Evolutionary conservation across 2,113 vertebrate species (phyloP).

Genomic region (Anoura caudifer): DNA sequence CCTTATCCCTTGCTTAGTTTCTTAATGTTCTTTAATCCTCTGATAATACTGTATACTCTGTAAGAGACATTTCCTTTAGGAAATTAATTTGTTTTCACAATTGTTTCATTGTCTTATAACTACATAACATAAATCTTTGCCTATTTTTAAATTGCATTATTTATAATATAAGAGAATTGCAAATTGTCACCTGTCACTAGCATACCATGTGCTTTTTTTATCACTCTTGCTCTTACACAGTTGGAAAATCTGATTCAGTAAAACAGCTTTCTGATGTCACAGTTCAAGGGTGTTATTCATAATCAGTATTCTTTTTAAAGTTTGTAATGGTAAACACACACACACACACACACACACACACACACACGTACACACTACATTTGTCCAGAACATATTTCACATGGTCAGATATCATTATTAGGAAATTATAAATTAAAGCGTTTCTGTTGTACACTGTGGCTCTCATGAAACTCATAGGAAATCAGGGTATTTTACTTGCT

Average conservation of each 20-base stretch:
- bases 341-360: no score
- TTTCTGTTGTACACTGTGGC: neutral
- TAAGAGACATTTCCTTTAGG: neutral
- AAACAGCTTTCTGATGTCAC: neutral
- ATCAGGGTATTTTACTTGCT: neutral
- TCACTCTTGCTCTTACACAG: neutral
- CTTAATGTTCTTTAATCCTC: slow-evolving; percentile 1
- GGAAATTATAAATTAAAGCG: neutral
- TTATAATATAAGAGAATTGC: neutral
- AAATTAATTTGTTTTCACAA: neutral
- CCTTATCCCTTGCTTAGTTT: neutral
- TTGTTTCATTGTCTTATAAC: neutral
- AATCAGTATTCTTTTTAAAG: neutral
- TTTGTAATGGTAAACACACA: neutral
- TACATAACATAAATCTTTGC: neutral
- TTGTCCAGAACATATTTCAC: neutral
- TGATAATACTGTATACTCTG: neutral
- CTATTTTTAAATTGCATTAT: neutral
- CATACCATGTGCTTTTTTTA: neutral
- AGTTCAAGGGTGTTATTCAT: neutral
- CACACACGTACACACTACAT: neutral
- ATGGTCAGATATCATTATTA: neutral
- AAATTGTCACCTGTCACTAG: neutral
- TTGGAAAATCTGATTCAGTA: neutral
- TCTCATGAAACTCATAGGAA: slow-evolving; percentile 10